A percentile compares a stretch with the other conserved stretches of the same genome.
phyloP scores from a whole-genome alignment of 2,888 invertebrate species.

The Parnassius glacialis region DNA sequence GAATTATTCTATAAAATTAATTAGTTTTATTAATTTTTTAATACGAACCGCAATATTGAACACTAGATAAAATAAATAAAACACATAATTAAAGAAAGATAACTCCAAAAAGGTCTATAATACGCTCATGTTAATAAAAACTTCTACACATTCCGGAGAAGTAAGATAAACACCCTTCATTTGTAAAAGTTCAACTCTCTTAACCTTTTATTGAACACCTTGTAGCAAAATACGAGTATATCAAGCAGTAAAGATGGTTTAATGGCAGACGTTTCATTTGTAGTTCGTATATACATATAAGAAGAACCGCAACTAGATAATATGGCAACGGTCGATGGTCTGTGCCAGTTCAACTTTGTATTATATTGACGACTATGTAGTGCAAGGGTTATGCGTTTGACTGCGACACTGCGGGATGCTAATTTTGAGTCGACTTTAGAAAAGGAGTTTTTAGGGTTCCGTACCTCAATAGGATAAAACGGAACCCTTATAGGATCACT shows the following conservation, averaged over 20 bases:
- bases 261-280: background rate
- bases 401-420: too few species aligned
- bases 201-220: conserved; percentile 15
- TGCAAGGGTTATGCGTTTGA: too few species aligned
- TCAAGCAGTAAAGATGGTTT: too few species aligned
- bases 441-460: too few species aligned
- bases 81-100: conserved; percentile 12
- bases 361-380: too few species aligned
- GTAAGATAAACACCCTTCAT: conserved; percentile 18
- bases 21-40: too few species aligned
- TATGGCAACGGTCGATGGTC: too few species aligned
- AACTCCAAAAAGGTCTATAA: conserved; percentile 20
- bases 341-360: too few species aligned
- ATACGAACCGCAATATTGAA: background rate
- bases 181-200: conserved; percentile 16
- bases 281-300: background rate
- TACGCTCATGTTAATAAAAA: conserved; percentile 22
- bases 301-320: background rate
- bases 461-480: too few species aligned
- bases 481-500: too few species aligned
- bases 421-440: too few species aligned
- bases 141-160: conserved; percentile 14
- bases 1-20: too few species aligned
- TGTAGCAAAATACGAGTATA: conserved; percentile 17
- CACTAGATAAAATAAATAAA: background rate